Evolutionary conservation across 2,113 vertebrate species (phyloP).

Genomic region (Oncorhynchus clarkii): DNA sequence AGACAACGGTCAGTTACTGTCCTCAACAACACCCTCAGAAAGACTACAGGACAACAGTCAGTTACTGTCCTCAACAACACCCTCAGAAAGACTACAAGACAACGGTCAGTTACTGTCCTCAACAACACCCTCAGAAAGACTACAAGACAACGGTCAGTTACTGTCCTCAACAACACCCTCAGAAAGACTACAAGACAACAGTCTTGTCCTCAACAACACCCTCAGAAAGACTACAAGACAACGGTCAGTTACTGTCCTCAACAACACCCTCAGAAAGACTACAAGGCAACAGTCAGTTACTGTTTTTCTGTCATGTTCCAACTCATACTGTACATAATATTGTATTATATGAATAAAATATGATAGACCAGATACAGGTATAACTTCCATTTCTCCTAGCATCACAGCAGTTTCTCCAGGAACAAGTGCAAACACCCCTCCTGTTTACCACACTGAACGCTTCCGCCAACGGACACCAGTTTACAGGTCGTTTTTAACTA

Average conservation of each 20-base stretch:
- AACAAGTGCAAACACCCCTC: slow-evolving; percentile 42
- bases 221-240: no score
- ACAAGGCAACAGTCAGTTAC: neutral
- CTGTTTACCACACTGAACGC: slow-evolving; percentile 60
- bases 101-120: no score
- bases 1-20: no score
- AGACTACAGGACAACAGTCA: no score
- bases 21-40: no score
- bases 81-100: no score
- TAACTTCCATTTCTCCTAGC: slow-evolving; percentile 53
- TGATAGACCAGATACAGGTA: slow-evolving; percentile 22
- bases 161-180: no score
- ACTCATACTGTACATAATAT: neutral
- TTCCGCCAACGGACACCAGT: slow-evolving; percentile 53
- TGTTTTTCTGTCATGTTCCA: neutral
- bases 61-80: no score
- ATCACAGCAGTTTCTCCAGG: slow-evolving; percentile 54
- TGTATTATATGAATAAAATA: slow-evolving; percentile 28
- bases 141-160: no score
- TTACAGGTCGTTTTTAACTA: slow-evolving; percentile 70
- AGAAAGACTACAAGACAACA: no score
- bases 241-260: neutral
- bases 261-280: neutral
- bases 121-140: no score
- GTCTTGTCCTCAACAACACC: no score